Base-by-base conservation (phyloP, 1,140 invertebrate genomes). In the Parapsyche elsis region DNA sequence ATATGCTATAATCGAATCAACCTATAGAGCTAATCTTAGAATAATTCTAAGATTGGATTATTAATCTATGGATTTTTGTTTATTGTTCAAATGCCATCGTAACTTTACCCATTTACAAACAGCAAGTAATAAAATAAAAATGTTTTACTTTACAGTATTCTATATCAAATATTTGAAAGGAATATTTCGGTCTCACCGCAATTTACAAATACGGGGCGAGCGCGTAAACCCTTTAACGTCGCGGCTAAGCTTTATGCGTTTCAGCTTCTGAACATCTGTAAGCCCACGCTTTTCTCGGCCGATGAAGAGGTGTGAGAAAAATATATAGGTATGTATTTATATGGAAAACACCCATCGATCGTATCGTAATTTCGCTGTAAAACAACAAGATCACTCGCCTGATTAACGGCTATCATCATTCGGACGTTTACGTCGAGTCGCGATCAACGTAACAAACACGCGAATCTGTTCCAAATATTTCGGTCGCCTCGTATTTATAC, bases 381-480 rank as follows among this genome's bases (percentile, higher is more conserved):
- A 67, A 67, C 64, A 67, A 67, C 64, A n/a, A 67, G 64, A 30
- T 19, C 64, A 26, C 64, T 10, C 12, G 10, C 23, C 64, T 67
- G 64, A 67, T 67, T 67, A 30, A 67, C 24, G 64, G 24, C 24
- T 10, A 67, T 67, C 64, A 67, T 67, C 64, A 67, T 19, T 67
- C 24, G 64, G 64, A 67, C 64, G 64, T 67, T 67, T 67, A 67
- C 64, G 64, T 67, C 64, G 21, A 14, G 59, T 23, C 59, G 59
- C 64, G 23, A 67, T 67, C 19, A 67, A 24, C 64, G 21, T 67
- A 67, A 67, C 64, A 67, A 67, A 67, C 64, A 67, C 64, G 21
- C 64, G 64, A 26, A 67, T 67, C 64, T 67, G 64, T 67, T 67
- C 64, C 64, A 67, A 67, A 26, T 67, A 38, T 67, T 67, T 30